These are phyloP conservation scores for Mormyrops boulengeri DNA, from an alignment of 2,797 vertebrate species.

Conservation along the genomic window DNA sequence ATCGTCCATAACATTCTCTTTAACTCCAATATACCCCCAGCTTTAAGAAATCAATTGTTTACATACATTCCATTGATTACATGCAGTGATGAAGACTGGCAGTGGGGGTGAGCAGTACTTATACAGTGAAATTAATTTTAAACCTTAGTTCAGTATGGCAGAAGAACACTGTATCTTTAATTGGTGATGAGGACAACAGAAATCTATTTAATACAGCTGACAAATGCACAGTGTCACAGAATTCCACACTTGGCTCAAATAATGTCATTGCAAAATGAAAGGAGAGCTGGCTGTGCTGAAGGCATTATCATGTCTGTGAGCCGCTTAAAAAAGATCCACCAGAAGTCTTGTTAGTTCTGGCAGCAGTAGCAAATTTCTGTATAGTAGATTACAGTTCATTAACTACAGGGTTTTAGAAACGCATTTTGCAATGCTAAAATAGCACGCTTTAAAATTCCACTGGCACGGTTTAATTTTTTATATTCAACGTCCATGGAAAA, in stretches of 20 bases:
- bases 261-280: not conserved
- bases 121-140: not conserved
- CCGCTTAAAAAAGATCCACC: not conserved
- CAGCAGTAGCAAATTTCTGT: not conserved
- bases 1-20: not conserved
- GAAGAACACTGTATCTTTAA: not conserved
- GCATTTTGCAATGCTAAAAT: not conserved
- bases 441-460: not conserved
- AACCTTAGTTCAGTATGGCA: not conserved
- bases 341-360: not conserved
- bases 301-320: not conserved
- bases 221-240: not conserved
- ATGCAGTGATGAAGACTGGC: not conserved
- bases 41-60: not conserved
- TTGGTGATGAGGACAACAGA: not conserved
- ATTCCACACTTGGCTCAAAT: not conserved
- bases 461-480: not conserved
- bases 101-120: not conserved
- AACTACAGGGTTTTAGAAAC: not conserved
- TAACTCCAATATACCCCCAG: not conserved
- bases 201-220: conserved; percentile 4
- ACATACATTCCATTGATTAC: not conserved
- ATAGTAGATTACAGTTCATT: not conserved
- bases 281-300: not conserved
- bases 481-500: not conserved